Evolutionary conservation across 2,797 vertebrate species (phyloP).

Genomic region (Arrhamphus sclerolepis): DNA sequence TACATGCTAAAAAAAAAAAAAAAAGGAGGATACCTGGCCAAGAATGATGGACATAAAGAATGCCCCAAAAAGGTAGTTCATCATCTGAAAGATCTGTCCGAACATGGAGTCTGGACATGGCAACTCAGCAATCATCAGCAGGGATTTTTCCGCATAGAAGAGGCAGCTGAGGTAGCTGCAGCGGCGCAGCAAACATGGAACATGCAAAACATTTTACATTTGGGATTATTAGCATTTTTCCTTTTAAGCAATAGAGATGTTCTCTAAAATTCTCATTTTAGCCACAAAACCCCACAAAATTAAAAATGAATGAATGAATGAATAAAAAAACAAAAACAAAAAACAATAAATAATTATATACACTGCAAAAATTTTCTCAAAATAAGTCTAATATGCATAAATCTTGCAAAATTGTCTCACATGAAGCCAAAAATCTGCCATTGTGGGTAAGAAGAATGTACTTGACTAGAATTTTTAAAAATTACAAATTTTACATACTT

Average conservation of each 20-base stretch:
- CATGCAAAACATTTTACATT: conserved; percentile 18
- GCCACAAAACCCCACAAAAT: no score
- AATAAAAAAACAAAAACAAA: no score
- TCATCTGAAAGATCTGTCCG: conserved; percentile 84
- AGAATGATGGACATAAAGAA: conserved; percentile 82
- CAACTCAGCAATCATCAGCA: conserved; percentile 83
- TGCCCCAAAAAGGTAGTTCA: conserved; percentile 82
- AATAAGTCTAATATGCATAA: no score
- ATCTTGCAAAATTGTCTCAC: no score
- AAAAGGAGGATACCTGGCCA: conserved; percentile 71
- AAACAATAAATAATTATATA: no score
- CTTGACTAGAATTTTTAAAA: no score
- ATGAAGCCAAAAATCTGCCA: no score
- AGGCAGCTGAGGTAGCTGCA: conserved; percentile 83
- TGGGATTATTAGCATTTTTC: neutral
- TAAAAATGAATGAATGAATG: no score
- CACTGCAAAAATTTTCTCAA: no score
- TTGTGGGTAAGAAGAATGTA: no score
- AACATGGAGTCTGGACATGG: conserved; percentile 80
- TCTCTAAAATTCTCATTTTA: no score
- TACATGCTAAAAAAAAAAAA: conserved; percentile 3
- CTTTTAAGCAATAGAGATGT: neutral
- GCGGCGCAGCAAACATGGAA: conserved; percentile 56
- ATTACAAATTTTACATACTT: no score
- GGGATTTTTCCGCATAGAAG: conserved; percentile 83